Conservation (phyloP, 1,140 invertebrate species). For the Hyphantria cunea region DNA sequence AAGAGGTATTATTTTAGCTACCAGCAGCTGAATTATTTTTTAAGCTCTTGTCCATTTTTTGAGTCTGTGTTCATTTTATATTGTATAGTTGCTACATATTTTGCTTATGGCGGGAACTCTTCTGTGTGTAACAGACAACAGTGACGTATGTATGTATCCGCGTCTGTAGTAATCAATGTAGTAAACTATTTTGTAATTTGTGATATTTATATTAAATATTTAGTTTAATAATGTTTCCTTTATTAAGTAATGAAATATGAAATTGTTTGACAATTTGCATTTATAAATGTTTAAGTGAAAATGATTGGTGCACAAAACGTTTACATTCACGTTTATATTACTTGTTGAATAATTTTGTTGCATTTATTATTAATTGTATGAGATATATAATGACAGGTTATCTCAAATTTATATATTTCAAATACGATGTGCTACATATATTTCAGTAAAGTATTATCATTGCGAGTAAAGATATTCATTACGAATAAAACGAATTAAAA, state of each 20-base stretch:
- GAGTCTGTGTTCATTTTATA: slow-evolving; percentile 29
- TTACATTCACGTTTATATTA: slow-evolving; percentile 16
- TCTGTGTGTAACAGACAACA: slow-evolving; percentile 1
- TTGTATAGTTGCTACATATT: slow-evolving; percentile 5
- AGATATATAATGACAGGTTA: slow-evolving; percentile 9
- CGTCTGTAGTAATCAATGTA: slow-evolving; percentile 33
- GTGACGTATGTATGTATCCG: background rate
- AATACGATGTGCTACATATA: background rate
- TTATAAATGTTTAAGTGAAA: slow-evolving; percentile 31
- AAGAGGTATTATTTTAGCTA: slow-evolving; percentile 1
- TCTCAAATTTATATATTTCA: background rate
- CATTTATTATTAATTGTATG: slow-evolving; percentile 51
- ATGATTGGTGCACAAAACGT: slow-evolving; percentile 55
- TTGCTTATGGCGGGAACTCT: slow-evolving; percentile 10
- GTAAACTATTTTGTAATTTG: slow-evolving; percentile 39
- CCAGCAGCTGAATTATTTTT: slow-evolving; percentile 5
- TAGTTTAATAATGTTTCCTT: background rate
- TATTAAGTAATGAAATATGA: slow-evolving; percentile 36
- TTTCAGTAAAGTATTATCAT: background rate
- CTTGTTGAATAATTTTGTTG: slow-evolving; percentile 58
- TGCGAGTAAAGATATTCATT: background rate
- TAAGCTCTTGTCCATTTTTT: slow-evolving; percentile 7
- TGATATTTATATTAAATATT: slow-evolving; percentile 41
- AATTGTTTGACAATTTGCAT: slow-evolving; percentile 66
- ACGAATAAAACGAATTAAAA: background rate